Percentiles rank a stretch among this genome's conserved stretches.
phyloP scores from a whole-genome alignment of 2,797 vertebrate genomes.

The Oophaga sylvatica region DNA sequence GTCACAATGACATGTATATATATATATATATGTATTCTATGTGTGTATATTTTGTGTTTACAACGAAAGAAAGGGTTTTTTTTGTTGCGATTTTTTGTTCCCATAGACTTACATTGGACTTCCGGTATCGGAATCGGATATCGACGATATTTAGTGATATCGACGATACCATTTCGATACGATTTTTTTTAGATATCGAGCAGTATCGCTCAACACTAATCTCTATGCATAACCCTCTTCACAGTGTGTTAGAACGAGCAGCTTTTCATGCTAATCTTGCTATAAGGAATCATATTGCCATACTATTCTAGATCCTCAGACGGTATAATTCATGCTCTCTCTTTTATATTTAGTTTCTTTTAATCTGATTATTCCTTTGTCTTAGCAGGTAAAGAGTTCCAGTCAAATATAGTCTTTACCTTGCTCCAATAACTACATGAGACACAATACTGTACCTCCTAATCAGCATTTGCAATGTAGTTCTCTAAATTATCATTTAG shows the following conservation, averaged over 20 bases:
- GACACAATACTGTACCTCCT: neutral
- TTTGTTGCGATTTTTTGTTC: too few species aligned
- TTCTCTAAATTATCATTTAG: neutral
- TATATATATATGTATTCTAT: too few species aligned
- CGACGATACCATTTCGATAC: too few species aligned
- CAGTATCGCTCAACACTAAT: too few species aligned
- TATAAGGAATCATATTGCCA: neutral
- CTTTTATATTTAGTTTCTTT: conserved; percentile 1
- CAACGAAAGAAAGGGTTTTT: too few species aligned
- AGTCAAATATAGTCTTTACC: neutral
- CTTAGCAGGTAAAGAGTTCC: neutral
- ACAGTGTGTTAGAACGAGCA: neutral
- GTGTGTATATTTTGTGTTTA: too few species aligned
- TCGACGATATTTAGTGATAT: too few species aligned
- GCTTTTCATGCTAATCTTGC: neutral
- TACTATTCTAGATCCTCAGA: neutral
- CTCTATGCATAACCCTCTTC: neutral
- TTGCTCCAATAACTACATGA: neutral
- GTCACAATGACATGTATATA: too few species aligned
- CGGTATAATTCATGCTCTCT: neutral
- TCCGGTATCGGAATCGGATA: too few species aligned
- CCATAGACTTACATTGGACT: too few species aligned
- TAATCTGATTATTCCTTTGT: neutral
- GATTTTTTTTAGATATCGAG: too few species aligned
- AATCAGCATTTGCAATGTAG: neutral